Evolutionary conservation across 92 coral and sea anemone genomes (phyloP), one percentile per base, ranked within the genome.

Genomic region (Umimayanthus kanabou): DNA sequence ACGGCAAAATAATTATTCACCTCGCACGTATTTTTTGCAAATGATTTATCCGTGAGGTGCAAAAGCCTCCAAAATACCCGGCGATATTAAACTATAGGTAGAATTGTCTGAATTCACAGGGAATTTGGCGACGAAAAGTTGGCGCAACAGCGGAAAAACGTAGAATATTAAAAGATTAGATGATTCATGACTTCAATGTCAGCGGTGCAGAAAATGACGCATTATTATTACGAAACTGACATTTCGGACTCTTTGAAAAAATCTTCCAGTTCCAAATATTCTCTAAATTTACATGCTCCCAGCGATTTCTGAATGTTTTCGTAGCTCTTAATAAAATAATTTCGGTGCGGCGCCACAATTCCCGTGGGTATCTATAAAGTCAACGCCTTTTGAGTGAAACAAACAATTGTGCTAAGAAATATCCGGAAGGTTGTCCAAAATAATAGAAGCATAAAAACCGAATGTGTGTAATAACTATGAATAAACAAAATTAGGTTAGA

Each of bases 1-100:
- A 83, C 78, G 74, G 70, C 43, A 13, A 83, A 45, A 70, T 83
- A 83, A 83, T 83, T 83, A 50, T 71, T 83, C 78, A 42, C 43
- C 33, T 71, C 37, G 65, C 74, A 70, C 79, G 50, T 28, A 65
- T 10, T 67, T 64, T 25, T 81, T 81, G 20, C 40, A 7, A 82
- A 37, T 43, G 39, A 45, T 16, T 47, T 69, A 47, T 67, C 58
- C 14, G 33, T 66, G 47, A 6, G 40, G 22, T 65, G 42, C 15
- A 70, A 83, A 83, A 43, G 26, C 45, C 15, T 83, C 14, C 29
- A 16, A 16, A 75, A 10, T 10, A 22, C 45, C 79, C 77, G 20
- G n/a, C 33, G 77, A 75, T 39, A 75, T 33, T 33, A 33, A 33
- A 9, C 77, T 10, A 6, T 53, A 5, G 66, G 11, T 1, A 29